Conservation (phyloP, 2,113 vertebrate genomes). For the Melanostigma gelatinosum region DNA sequence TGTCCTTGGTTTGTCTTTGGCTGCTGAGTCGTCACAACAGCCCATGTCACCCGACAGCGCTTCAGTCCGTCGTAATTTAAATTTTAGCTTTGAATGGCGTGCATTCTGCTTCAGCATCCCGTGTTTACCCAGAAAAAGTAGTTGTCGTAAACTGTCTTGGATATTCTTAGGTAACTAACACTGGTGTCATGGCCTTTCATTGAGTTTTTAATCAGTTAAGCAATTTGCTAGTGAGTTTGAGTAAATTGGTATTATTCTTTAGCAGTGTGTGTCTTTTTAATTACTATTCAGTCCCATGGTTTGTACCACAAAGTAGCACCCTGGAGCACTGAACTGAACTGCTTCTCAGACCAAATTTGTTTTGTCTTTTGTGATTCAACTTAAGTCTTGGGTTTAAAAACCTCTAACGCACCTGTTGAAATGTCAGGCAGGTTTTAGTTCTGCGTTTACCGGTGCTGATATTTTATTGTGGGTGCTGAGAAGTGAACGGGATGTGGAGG, state of each 20-base stretch:
- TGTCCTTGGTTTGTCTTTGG: constrained; percentile 25
- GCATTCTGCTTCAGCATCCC: background rate
- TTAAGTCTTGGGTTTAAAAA: constrained; percentile 24
- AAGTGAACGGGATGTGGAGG: constrained; percentile 36
- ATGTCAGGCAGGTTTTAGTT: constrained; percentile 6
- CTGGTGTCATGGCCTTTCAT: background rate
- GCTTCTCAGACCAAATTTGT: background rate
- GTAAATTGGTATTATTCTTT: constrained; percentile 5
- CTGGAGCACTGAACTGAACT: constrained; percentile 9
- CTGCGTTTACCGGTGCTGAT: constrained; percentile 39
- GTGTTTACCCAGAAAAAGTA: background rate
- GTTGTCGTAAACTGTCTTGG: constrained; percentile 12
- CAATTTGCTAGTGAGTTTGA: constrained; percentile 21
- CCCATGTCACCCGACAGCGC: background rate
- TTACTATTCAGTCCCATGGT: background rate
- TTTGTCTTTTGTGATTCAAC: background rate
- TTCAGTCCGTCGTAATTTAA: background rate
- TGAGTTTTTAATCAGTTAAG: background rate
- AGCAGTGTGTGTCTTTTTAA: constrained; percentile 15
- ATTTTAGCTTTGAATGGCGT: background rate
- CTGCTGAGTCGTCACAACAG: background rate
- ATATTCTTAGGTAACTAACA: constrained; percentile 24
- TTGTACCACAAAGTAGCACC: constrained; percentile 18
- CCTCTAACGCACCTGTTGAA: constrained; percentile 22
- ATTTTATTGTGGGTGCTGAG: constrained; percentile 38